Conservation (phyloP, 2,113 vertebrate species). For the Colossoma macropomum region DNA sequence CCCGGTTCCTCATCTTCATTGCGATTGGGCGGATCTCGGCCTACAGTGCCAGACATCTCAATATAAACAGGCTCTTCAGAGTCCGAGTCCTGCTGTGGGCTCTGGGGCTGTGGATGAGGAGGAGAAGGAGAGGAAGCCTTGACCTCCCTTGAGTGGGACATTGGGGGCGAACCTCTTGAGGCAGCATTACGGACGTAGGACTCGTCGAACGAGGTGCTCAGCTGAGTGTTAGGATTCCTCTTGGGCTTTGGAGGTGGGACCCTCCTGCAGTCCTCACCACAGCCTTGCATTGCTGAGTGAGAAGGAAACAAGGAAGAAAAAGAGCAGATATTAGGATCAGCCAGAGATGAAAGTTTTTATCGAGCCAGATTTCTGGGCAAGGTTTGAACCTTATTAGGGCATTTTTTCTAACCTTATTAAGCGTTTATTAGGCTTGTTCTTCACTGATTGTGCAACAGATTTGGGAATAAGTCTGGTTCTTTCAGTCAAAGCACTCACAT, state of each 20-base stretch:
- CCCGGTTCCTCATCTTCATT: constrained; percentile 87
- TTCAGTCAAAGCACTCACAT: not conserved
- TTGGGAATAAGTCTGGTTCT: not conserved
- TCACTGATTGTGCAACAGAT: not conserved
- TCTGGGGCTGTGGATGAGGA: constrained; percentile 82
- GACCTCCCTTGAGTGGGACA: constrained; percentile 60
- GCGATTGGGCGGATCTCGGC: constrained; percentile 73
- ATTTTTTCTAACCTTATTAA: not conserved
- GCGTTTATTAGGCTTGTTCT: not conserved
- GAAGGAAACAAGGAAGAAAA: constrained; percentile 24
- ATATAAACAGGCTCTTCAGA: constrained; percentile 98
- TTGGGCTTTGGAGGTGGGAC: constrained; percentile 97
- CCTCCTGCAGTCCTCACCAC: constrained; percentile 95
- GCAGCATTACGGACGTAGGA: constrained; percentile 89
- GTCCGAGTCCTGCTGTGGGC: constrained; percentile 79
- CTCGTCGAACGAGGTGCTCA: constrained; percentile 97
- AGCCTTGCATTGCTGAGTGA: constrained; percentile 83
- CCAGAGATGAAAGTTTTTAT: not conserved
- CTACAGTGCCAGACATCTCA: constrained; percentile 94
- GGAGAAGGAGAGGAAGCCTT: constrained; percentile 75
- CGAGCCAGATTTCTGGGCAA: not conserved
- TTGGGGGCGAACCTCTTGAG: constrained; percentile 76
- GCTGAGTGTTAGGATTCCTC: constrained; percentile 95
- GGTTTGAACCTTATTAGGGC: not conserved
- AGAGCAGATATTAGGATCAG: not conserved